Conservation (phyloP, 2,797 vertebrate genomes). For the Gallinago stenura region DNA sequence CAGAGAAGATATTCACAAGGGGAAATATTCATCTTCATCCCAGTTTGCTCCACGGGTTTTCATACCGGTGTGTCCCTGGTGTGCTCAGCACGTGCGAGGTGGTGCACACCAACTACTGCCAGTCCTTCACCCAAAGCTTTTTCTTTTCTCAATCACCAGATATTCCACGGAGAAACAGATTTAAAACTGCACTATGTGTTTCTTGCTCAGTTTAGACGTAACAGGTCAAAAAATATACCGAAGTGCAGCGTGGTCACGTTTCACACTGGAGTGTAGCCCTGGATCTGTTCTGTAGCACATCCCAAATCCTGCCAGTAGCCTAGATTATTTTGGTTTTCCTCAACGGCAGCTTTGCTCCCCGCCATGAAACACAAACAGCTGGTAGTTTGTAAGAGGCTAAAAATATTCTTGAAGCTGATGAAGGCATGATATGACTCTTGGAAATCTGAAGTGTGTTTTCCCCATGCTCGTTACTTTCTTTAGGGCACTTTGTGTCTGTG, state of each 20-base stretch:
- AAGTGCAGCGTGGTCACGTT: not conserved
- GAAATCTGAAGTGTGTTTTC: not conserved
- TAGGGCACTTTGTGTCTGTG: not conserved
- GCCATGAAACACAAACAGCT: not conserved
- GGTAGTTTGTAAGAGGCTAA: not conserved
- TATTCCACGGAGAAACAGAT: not conserved
- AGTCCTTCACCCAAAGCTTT: not conserved
- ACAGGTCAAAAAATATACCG: not conserved
- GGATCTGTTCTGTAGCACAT: not conserved
- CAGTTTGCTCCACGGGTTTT: fast-evolving
- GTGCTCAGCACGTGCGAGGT: not conserved
- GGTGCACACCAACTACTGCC: not conserved
- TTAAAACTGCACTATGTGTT: not conserved
- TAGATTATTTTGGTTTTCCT: not conserved
- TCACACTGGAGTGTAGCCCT: not conserved
- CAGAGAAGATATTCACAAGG: not conserved
- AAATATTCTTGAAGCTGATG: not conserved
- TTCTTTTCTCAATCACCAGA: not conserved
- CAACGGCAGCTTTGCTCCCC: not conserved
- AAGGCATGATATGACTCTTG: not conserved
- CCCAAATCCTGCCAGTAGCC: fast-evolving
- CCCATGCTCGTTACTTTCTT: not conserved
- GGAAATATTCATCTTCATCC: not conserved
- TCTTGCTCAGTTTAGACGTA: not conserved
- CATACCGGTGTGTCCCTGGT: fast-evolving